phyloP scores from a whole-genome alignment of 2,888 invertebrate genomes.

The Druceiella hillmani region DNA sequence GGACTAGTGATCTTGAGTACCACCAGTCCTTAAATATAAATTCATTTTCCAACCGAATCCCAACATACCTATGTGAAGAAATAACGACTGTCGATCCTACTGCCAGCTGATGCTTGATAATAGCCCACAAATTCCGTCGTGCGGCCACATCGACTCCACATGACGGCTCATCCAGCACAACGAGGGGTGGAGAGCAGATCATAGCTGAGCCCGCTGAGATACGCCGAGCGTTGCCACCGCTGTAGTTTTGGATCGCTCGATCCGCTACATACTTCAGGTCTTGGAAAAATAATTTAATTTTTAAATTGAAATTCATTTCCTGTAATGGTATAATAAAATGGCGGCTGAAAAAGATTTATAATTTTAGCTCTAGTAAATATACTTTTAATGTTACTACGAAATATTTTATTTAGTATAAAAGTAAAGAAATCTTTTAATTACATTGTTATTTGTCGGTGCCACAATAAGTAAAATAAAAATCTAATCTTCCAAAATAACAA shows the following conservation, averaged over 20 bases:
- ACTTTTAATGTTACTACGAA: no score
- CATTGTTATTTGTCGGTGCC: no score
- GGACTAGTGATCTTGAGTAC: no score
- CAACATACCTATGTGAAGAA: constrained; percentile 59
- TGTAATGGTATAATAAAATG: background rate
- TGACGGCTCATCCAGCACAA: constrained; percentile 71
- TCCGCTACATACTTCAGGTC: constrained; percentile 9
- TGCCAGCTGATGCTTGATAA: constrained; percentile 46
- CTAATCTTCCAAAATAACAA: no score
- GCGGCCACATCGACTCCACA: constrained; percentile 67
- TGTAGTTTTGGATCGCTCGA: constrained; percentile 36
- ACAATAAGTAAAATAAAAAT: no score
- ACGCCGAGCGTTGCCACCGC: constrained; percentile 71
- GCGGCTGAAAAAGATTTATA: background rate
- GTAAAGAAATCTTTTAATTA: no score
- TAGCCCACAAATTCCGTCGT: constrained; percentile 58
- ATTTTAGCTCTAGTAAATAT: no score
- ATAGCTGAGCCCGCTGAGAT: constrained; percentile 29
- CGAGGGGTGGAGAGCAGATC: constrained; percentile 44
- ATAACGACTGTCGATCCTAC: constrained; percentile 56
- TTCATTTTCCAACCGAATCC: background rate
- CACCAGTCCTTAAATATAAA: no score
- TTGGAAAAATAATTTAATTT: no score
- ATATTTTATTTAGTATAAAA: no score
- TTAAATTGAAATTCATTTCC: background rate